phyloP scores from a whole-genome alignment of 1,140 invertebrate genomes.

The Harlomillsia oculata region DNA sequence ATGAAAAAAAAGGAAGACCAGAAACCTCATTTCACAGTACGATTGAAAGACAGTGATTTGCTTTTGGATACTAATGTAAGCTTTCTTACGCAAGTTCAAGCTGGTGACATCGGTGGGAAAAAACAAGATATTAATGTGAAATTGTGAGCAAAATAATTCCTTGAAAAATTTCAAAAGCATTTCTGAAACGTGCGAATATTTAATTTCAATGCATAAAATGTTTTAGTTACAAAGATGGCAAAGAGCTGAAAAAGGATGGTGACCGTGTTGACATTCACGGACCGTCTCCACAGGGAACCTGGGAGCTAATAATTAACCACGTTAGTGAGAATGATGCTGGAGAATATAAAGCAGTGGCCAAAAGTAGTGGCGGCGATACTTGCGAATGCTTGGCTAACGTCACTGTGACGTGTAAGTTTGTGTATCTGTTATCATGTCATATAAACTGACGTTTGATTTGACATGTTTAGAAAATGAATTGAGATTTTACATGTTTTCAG shows the following conservation, averaged over 20 bases:
- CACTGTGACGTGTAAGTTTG: slow-evolving; percentile 1
- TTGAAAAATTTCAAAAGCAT: neutral
- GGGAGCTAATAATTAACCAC: slow-evolving; percentile 78
- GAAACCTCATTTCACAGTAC: slow-evolving; percentile 67
- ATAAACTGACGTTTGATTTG: neutral
- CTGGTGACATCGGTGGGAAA: slow-evolving; percentile 74
- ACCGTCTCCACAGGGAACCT: slow-evolving; percentile 74
- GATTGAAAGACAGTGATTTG: slow-evolving; percentile 74
- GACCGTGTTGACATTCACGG: slow-evolving; percentile 51
- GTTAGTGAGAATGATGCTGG: slow-evolving; percentile 73
- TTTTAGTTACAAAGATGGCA: slow-evolving; percentile 69
- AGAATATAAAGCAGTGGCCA: slow-evolving; percentile 74
- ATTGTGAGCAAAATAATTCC: slow-evolving; percentile 63
- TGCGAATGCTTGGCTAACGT: slow-evolving; percentile 53
- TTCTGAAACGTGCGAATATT: neutral
- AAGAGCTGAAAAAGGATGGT: slow-evolving; percentile 57
- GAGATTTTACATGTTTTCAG: slow-evolving; percentile 39
- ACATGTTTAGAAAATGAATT: neutral
- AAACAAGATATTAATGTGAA: slow-evolving; percentile 71
- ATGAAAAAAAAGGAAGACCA: slow-evolving; percentile 56
- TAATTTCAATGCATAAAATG: neutral
- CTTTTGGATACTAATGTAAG: slow-evolving; percentile 74
- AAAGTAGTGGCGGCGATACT: slow-evolving; percentile 72
- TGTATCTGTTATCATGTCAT: neutral
- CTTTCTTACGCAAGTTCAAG: no score